Conservation (phyloP, 2,888 invertebrate genomes). For the Xylota segnis region DNA sequence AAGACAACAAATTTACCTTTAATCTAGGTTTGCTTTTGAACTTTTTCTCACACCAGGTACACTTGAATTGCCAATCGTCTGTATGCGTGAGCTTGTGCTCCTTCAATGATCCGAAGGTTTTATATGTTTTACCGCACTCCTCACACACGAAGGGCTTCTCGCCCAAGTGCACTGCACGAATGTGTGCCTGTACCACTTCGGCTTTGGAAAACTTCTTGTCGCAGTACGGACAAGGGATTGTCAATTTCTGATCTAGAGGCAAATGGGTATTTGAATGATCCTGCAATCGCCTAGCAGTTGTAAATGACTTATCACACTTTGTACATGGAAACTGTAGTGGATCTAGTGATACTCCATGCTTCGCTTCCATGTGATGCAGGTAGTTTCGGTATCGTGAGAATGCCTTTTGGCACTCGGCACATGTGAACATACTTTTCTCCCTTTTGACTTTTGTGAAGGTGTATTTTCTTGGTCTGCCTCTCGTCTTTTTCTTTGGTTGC, state of each 20-base stretch:
- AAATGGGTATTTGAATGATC: conserved; percentile 78
- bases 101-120: conserved; percentile 85
- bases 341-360: conserved; percentile 73
- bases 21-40: conserved; percentile 82
- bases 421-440: conserved; percentile 28
- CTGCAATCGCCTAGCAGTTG: conserved; percentile 74
- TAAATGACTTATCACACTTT: conserved; percentile 77
- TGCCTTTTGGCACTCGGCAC: conserved; percentile 50
- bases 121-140: conserved; percentile 84
- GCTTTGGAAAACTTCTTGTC: conserved; percentile 81
- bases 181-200: conserved; percentile 79
- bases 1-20: conserved; percentile 71
- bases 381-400: conserved; percentile 74
- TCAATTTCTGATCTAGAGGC: conserved; percentile 78
- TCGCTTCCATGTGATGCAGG: conserved; percentile 78
- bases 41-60: conserved; percentile 82
- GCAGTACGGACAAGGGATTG: conserved; percentile 80
- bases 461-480: conserved; percentile 21
- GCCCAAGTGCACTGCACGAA: conserved; percentile 82
- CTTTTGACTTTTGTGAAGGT: background rate
- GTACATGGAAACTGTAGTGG: conserved; percentile 76
- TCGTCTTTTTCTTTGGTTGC: conserved; percentile 24
- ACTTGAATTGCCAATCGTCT: conserved; percentile 84
- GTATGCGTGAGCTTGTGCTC: conserved; percentile 85
- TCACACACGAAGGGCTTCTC: conserved; percentile 85